Percentiles rank a stretch among this genome's conserved stretches.
Evolutionary conservation across 2,113 vertebrate species (phyloP).

Genomic region (Hyaena hyaena): DNA sequence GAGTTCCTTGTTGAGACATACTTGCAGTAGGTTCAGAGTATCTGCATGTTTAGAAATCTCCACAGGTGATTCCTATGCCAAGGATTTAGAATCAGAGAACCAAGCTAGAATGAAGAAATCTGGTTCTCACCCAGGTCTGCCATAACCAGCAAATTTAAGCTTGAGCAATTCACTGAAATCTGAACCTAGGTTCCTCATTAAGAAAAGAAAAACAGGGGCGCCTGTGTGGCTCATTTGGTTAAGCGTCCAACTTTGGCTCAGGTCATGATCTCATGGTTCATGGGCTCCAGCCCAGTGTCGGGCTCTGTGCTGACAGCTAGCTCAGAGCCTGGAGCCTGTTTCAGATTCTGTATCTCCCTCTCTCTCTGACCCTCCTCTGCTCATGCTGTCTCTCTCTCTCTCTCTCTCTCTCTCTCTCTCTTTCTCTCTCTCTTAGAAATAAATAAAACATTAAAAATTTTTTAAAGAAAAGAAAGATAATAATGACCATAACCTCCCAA

Average conservation of each 20-base stretch:
- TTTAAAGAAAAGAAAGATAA: background rate
- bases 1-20: background rate
- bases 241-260: too few species aligned
- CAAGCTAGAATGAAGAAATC: background rate
- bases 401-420: too few species aligned
- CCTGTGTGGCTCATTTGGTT: too few species aligned
- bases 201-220: background rate
- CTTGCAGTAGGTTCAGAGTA: background rate
- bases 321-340: too few species aligned
- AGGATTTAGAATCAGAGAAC: slow-evolving; percentile 27
- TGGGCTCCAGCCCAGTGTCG: too few species aligned
- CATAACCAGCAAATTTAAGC: background rate
- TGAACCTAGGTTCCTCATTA: background rate
- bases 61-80: background rate
- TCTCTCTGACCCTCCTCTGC: too few species aligned
- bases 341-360: too few species aligned
- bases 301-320: too few species aligned
- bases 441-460: too few species aligned
- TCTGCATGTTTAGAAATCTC: background rate
- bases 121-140: slow-evolving; percentile 6
- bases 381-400: too few species aligned
- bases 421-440: too few species aligned
- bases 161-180: background rate
- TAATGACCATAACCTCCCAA: background rate
- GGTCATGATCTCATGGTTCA: too few species aligned